These are phyloP conservation scores for Philonicus albiceps DNA, from an alignment of 2,888 invertebrate genomes.

Conservation along the genomic window DNA sequence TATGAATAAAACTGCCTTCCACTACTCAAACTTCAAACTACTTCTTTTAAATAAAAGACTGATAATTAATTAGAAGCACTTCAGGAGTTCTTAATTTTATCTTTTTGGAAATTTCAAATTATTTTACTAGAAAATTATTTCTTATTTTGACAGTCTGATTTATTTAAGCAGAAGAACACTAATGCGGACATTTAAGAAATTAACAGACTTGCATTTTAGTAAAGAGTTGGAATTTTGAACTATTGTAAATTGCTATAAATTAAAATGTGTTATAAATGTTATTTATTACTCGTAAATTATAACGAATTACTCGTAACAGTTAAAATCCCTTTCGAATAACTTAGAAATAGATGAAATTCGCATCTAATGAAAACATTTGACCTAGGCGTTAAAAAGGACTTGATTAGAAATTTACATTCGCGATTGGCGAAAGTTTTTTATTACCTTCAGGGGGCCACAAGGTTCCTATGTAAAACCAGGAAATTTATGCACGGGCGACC, in stretches of 20 bases:
- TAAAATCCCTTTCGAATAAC: neutral
- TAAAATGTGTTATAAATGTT: neutral
- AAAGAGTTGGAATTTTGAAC: too few relatives aligned
- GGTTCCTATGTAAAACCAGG: neutral
- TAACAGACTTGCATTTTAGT: neutral
- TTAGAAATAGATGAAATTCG: neutral
- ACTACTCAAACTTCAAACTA: too few relatives aligned
- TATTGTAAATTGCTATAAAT: neutral
- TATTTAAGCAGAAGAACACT: neutral
- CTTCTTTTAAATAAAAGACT: neutral
- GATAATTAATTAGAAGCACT: neutral
- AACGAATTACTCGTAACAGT: neutral
- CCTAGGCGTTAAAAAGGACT: neutral
- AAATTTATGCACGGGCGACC: slow-evolving; percentile 32
- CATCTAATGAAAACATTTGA: neutral
- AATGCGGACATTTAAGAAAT: neutral
- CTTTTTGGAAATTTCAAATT: neutral
- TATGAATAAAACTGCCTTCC: neutral
- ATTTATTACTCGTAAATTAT: too few relatives aligned
- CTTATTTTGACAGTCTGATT: neutral
- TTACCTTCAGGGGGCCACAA: neutral
- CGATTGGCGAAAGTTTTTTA: neutral
- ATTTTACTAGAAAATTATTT: neutral
- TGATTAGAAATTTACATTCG: neutral
- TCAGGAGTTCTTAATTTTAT: neutral